phyloP scores from a whole-genome alignment of 2,888 invertebrate species.

The Ormyrus pomaceus region DNA sequence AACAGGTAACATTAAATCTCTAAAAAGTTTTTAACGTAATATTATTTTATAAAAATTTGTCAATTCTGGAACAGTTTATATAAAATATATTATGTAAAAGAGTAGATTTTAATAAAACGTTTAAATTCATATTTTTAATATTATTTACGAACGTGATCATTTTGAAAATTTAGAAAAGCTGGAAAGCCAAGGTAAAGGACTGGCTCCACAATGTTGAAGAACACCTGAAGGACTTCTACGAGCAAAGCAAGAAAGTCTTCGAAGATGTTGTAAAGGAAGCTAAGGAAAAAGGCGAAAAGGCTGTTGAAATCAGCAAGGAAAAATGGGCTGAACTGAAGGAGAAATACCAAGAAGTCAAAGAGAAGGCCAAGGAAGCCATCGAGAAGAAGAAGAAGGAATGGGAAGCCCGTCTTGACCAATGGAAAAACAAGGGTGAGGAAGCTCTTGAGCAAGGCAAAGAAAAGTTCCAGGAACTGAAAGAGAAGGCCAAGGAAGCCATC shows the following conservation, averaged over 20 bases:
- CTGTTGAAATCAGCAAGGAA: neutral
- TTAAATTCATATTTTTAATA: neutral
- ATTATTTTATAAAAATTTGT: neutral
- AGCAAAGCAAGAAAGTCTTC: neutral
- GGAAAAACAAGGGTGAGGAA: neutral
- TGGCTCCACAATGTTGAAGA: neutral
- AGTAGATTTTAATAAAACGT: neutral
- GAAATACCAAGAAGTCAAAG: constrained; percentile 1
- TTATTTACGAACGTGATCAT: neutral
- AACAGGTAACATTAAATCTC: constrained; percentile 3
- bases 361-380: constrained; percentile 5
- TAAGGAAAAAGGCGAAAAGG: neutral
- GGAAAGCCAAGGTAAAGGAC: neutral
- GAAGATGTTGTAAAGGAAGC: neutral
- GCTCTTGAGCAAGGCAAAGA: neutral
- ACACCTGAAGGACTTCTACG: neutral
- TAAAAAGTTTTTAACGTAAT: neutral
- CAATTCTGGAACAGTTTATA: neutral
- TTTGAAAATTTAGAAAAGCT: neutral
- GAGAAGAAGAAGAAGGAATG: constrained; percentile 1
- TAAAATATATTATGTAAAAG: neutral
- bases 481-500: constrained; percentile 16
- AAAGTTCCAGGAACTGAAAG: neutral
- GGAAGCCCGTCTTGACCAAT: neutral
- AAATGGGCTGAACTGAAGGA: constrained; percentile 1